Conservation (phyloP, 2,797 vertebrate species). For the Melanotaenia boesemani region DNA sequence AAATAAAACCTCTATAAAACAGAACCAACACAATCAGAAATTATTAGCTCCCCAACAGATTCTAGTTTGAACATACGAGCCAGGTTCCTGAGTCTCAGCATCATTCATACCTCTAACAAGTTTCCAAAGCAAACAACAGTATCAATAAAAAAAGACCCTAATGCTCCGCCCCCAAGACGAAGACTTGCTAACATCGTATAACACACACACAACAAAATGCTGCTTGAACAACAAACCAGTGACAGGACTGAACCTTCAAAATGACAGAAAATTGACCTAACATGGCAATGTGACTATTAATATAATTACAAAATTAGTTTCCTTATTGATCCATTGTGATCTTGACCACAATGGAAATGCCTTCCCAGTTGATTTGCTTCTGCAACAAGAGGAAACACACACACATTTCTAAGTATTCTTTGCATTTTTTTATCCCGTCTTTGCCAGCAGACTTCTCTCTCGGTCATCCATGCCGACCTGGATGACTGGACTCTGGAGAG, state of each 20-base stretch:
- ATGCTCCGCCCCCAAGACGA: too few species aligned
- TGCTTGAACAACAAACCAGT: too few species aligned
- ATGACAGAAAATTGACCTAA: neutral
- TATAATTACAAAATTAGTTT: neutral
- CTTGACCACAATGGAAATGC: too few species aligned
- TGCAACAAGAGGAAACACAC: slow-evolving; percentile 3
- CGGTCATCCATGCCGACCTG: slow-evolving; percentile 19
- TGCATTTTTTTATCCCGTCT: neutral
- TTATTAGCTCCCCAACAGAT: neutral
- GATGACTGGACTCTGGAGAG: slow-evolving; percentile 35
- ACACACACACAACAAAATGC: too few species aligned
- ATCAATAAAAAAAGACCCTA: neutral
- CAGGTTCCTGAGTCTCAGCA: too few species aligned
- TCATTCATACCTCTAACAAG: too few species aligned
- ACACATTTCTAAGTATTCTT: slow-evolving; percentile 14
- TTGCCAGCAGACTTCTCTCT: slow-evolving; percentile 39
- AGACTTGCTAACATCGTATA: too few species aligned
- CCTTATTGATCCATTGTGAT: neutral
- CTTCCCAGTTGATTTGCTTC: slow-evolving; percentile 9
- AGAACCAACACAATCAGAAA: too few species aligned
- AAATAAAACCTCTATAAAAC: neutral
- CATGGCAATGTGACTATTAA: neutral
- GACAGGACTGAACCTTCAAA: neutral
- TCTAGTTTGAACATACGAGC: neutral
- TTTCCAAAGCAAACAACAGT: neutral